Conservation (phyloP, 2,888 invertebrate species). For the Ennomos quercinarius region DNA sequence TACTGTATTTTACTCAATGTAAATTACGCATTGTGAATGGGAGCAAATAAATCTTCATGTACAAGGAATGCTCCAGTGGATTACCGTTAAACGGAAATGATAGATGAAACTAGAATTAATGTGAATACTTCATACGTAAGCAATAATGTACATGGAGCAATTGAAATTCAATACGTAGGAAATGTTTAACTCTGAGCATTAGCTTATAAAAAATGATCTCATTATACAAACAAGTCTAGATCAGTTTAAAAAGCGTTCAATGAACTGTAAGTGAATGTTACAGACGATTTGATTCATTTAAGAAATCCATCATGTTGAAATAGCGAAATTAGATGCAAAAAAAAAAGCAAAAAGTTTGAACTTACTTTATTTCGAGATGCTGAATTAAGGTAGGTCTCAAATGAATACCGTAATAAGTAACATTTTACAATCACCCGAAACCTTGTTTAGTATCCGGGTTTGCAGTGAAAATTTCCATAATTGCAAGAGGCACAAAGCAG, state of each 20-base stretch:
- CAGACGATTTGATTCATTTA: conserved; percentile 18
- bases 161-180: conserved; percentile 37
- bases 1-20: conserved; percentile 50
- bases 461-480: conserved; percentile 31
- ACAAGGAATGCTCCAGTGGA: conserved; percentile 46
- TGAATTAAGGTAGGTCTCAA: conserved; percentile 3
- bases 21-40: conserved; percentile 50
- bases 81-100: conserved; percentile 41
- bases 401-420: conserved; percentile 12
- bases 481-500: conserved; percentile 42
- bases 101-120: conserved; percentile 37
- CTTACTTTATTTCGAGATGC: too few relatives aligned
- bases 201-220: conserved; percentile 21
- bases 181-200: conserved; percentile 28
- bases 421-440: conserved; percentile 23
- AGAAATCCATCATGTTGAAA: conserved; percentile 18
- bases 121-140: conserved; percentile 36
- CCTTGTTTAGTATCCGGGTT: conserved; percentile 24
- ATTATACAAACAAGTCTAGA: conserved; percentile 16
- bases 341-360: too few relatives aligned
- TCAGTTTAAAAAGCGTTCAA: conserved; percentile 14
- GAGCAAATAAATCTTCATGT: conserved; percentile 49
- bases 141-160: conserved; percentile 32
- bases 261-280: conserved; percentile 19
- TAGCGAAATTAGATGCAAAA: too few relatives aligned